phyloP scores from a whole-genome alignment of 2,113 vertebrate genomes.

The Hydrolagus affinis region DNA sequence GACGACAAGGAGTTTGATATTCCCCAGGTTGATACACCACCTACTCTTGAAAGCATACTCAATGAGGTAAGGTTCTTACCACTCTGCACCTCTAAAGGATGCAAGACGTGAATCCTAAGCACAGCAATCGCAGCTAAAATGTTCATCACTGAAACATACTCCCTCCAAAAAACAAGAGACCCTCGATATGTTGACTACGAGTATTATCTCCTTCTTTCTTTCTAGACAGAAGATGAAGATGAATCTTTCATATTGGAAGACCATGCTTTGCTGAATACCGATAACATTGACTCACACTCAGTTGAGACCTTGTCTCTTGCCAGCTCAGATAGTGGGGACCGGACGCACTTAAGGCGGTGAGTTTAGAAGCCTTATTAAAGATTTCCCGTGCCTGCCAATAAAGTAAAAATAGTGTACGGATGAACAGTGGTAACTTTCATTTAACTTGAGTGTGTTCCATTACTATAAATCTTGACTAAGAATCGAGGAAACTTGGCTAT shows the following conservation, averaged over 20 bases:
- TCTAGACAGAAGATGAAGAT: constrained; percentile 87
- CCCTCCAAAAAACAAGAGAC: too few species aligned
- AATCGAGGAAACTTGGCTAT: too few species aligned
- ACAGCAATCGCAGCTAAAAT: too few species aligned
- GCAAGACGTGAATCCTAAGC: too few species aligned
- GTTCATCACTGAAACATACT: too few species aligned
- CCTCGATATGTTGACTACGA: background rate
- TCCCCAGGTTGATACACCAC: constrained; percentile 94
- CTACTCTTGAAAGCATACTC: constrained; percentile 92
- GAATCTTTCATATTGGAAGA: constrained; percentile 87
- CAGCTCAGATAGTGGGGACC: constrained; percentile 94
- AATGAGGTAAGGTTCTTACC: constrained; percentile 69
- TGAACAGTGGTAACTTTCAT: background rate
- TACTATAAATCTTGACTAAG: too few species aligned
- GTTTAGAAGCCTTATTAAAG: background rate
- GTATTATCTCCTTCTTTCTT: background rate
- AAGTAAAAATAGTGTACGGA: background rate
- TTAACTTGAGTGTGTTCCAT: background rate
- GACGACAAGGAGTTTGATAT: constrained; percentile 98
- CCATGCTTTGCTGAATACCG: constrained; percentile 76
- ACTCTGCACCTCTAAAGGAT: too few species aligned
- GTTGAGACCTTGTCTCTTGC: constrained; percentile 92
- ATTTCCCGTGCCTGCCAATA: background rate
- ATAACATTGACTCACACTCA: constrained; percentile 81
- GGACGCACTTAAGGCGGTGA: constrained; percentile 76